Conservation (phyloP, 2,113 vertebrate genomes). For the Opisthocomus hoazin region DNA sequence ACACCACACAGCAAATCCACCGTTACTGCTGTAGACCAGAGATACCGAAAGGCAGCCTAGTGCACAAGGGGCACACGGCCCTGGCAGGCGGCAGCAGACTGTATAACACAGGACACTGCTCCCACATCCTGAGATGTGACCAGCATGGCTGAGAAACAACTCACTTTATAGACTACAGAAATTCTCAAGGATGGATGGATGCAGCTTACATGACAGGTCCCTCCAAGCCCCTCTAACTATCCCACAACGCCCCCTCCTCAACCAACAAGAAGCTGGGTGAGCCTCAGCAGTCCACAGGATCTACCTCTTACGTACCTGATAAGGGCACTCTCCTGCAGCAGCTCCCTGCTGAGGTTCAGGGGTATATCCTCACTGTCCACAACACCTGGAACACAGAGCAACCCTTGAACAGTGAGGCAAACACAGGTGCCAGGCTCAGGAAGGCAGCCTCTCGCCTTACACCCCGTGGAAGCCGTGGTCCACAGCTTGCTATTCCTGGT, state of each 20-base stretch:
- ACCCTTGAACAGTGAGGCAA: background rate
- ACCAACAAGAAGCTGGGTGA: background rate
- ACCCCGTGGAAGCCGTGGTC: fast-evolving
- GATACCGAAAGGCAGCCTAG: background rate
- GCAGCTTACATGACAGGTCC: background rate
- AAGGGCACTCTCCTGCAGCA: constrained; percentile 92
- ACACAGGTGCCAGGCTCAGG: background rate
- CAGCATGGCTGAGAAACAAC: background rate
- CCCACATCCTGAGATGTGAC: background rate
- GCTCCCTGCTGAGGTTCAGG: constrained; percentile 94
- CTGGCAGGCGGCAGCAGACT: background rate
- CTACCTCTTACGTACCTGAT: constrained; percentile 79
- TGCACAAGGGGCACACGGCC: background rate
- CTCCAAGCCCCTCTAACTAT: background rate
- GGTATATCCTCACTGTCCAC: constrained; percentile 99
- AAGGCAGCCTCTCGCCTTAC: background rate
- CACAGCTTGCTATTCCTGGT: background rate
- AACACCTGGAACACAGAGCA: constrained; percentile 77
- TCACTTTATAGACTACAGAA: background rate
- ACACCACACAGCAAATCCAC: background rate
- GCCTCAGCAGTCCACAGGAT: background rate
- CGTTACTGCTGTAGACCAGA: background rate
- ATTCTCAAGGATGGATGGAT: background rate
- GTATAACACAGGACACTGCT: background rate
- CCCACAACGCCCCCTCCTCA: too few relatives aligned